Percentiles rank a stretch among this genome's conserved stretches.
phyloP scores from a whole-genome alignment of 2,797 vertebrate species.

The Enteromius viviparus region DNA sequence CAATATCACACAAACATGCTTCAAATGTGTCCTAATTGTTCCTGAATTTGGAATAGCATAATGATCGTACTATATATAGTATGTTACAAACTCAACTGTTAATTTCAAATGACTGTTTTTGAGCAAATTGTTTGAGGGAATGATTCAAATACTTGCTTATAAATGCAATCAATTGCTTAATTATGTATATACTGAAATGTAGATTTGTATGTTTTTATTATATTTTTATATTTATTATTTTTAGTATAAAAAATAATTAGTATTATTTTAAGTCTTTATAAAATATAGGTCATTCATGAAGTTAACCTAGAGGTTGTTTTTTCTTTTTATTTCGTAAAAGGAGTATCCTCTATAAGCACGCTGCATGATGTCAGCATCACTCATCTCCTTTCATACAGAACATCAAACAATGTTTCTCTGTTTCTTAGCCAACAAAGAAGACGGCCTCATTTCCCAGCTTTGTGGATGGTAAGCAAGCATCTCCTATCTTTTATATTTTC shows the following conservation, averaged over 20 bases:
- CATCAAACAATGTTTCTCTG: conserved; percentile 41
- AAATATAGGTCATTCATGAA: not conserved
- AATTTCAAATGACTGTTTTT: not conserved
- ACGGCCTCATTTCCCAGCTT: conserved; percentile 95
- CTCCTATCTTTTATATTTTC: conserved; percentile 51
- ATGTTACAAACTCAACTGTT: not conserved
- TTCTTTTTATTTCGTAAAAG: not conserved
- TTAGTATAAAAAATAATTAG: too few species aligned
- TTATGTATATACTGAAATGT: not conserved
- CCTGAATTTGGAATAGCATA: not conserved
- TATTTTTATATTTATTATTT: not conserved
- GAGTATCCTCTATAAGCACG: not conserved
- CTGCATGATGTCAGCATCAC: not conserved
- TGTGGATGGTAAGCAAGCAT: conserved; percentile 91
- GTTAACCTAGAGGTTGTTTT: not conserved
- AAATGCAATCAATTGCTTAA: not conserved
- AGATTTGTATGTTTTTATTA: not conserved
- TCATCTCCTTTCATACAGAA: conserved; percentile 6
- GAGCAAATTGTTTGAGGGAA: not conserved
- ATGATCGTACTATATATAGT: not conserved
- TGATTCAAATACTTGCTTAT: not conserved
- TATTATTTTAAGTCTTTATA: not conserved
- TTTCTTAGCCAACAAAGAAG: conserved; percentile 89
- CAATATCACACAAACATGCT: not conserved
- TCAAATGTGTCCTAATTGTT: not conserved